Conservation (phyloP, 2,888 invertebrate species). For the Phlogophora meticulosa region DNA sequence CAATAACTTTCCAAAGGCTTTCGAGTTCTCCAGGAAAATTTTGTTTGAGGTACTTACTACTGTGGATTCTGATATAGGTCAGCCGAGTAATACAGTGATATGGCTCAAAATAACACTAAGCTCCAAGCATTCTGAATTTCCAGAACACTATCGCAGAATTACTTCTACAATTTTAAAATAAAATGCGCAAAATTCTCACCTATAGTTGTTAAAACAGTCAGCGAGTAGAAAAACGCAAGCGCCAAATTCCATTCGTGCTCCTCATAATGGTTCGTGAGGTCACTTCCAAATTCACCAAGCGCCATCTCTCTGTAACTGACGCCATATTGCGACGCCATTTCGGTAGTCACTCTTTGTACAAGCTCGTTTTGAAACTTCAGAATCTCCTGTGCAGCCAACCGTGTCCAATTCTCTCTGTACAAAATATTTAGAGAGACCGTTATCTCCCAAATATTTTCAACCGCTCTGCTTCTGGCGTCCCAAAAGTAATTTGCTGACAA, state of each 20-base stretch:
- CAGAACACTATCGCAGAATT: constrained; percentile 3
- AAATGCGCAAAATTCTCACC: constrained; percentile 91
- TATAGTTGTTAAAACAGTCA: constrained; percentile 98
- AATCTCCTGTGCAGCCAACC: constrained; percentile 94
- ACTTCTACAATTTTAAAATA: constrained; percentile 49
- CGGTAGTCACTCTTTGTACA: constrained; percentile 94
- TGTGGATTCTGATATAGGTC: no score
- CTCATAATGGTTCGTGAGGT: constrained; percentile 86
- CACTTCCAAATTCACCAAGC: constrained; percentile 85
- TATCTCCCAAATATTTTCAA: constrained; percentile 97
- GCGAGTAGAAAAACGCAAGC: constrained; percentile 97
- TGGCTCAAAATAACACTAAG: neutral
- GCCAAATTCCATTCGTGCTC: constrained; percentile 97
- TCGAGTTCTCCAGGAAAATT: no score
- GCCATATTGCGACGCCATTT: constrained; percentile 93
- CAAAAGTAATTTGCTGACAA: constrained; percentile 88
- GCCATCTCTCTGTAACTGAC: constrained; percentile 90
- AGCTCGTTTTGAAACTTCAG: constrained; percentile 96
- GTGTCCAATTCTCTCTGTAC: constrained; percentile 97
- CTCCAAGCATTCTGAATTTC: neutral
- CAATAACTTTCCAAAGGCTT: no score
- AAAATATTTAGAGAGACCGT: constrained; percentile 97
- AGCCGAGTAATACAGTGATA: neutral
- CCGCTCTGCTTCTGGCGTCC: constrained; percentile 91
- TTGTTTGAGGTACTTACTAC: no score